A percentile compares a stretch with the other conserved stretches of the same genome.
phyloP scores from a whole-genome alignment of 2,888 invertebrate species.

The Mylabris sibirica region DNA sequence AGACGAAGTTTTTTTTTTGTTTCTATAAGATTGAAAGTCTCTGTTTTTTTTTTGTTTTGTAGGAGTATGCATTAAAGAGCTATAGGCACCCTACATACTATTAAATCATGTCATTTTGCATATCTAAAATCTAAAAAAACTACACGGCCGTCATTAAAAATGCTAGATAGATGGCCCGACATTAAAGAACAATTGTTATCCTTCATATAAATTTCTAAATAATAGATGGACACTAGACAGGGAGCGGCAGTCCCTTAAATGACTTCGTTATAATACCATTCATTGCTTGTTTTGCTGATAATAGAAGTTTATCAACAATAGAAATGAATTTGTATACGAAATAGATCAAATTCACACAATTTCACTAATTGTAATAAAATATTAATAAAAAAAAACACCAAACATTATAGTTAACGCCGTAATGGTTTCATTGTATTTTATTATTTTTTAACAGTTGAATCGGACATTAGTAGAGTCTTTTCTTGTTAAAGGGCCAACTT shows the following conservation, averaged over 20 bases:
- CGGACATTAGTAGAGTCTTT: not conserved
- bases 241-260: constrained; percentile 32
- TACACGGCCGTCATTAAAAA: constrained; percentile 20
- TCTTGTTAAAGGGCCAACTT: constrained; percentile 11
- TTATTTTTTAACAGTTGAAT: not conserved
- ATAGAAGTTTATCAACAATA: not conserved
- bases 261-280: constrained; percentile 22
- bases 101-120: constrained; percentile 26
- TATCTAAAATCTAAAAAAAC: constrained; percentile 27
- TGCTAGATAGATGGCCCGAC: constrained; percentile 19
- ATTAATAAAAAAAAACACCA: not conserved
- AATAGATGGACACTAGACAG: constrained; percentile 25
- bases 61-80: not conserved
- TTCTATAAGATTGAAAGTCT: not conserved
- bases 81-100: constrained; percentile 7
- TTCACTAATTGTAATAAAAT: constrained; percentile 6
- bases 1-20: not conserved
- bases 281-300: constrained; percentile 21
- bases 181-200: constrained; percentile 27
- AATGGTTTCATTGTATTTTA: not conserved
- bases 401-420: not conserved
- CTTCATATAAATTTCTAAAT: constrained; percentile 29
- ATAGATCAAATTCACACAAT: constrained; percentile 9
- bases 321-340: not conserved
- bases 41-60: not conserved